phyloP scores from a whole-genome alignment of 2,797 vertebrate genomes.

The Antrozous pallidus region DNA sequence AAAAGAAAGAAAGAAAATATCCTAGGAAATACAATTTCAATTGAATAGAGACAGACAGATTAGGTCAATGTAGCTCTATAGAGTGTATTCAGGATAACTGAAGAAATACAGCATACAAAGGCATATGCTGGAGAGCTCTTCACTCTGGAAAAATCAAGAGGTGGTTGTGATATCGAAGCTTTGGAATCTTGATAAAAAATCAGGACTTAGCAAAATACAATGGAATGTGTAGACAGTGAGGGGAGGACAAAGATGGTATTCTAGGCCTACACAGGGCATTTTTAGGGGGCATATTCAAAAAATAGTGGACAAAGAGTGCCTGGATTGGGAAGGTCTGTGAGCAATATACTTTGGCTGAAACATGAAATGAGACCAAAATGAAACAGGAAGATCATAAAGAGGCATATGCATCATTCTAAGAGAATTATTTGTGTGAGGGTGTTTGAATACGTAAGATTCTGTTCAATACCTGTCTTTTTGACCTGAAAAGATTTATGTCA shows the following conservation, averaged over 20 bases:
- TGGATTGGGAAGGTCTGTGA: background rate
- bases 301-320: background rate
- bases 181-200: background rate
- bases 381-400: background rate
- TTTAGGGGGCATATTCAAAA: background rate
- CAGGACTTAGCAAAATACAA: background rate
- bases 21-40: background rate
- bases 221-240: background rate
- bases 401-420: background rate
- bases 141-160: background rate
- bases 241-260: background rate
- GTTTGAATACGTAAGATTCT: background rate
- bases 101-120: background rate
- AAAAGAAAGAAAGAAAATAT: too few species aligned
- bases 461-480: background rate
- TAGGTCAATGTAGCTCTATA: background rate
- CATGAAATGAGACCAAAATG: background rate
- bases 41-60: background rate
- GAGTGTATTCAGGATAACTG: background rate
- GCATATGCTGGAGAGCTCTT: background rate
- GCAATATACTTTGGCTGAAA: background rate
- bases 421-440: background rate
- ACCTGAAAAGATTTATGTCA: background rate
- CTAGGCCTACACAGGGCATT: background rate
- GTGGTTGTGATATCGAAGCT: background rate